A percentile compares a stretch with the other conserved stretches of the same genome.
phyloP scores from a whole-genome alignment of 2,888 invertebrate species.

The Drosophila cyrtoloma region DNA sequence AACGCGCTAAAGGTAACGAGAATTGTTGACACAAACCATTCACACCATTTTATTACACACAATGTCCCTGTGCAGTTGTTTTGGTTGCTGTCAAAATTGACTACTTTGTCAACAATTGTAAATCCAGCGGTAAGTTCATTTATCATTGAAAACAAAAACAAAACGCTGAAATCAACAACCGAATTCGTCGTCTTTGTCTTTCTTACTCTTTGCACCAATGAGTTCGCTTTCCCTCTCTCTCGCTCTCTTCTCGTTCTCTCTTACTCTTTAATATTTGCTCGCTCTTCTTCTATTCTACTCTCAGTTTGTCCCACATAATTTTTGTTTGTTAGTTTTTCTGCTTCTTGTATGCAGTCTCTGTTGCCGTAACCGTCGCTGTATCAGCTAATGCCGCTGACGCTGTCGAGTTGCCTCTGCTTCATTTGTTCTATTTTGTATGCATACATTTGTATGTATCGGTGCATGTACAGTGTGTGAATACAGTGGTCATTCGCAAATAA shows the following conservation, averaged over 20 bases:
- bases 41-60: not conserved
- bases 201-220: conserved; percentile 14
- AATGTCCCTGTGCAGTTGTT: not conserved
- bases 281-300: conserved; percentile 45
- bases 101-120: conserved; percentile 1
- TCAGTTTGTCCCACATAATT: conserved; percentile 76
- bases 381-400: conserved; percentile 30
- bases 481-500: conserved; percentile 3
- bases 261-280: conserved; percentile 14
- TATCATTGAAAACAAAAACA: not conserved
- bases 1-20: not conserved
- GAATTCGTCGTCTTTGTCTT: conserved; percentile 2
- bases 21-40: not conserved
- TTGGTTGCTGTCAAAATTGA: not conserved
- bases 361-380: conserved; percentile 22
- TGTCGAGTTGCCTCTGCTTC: conserved; percentile 33
- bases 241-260: conserved; percentile 21
- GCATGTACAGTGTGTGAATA: not conserved
- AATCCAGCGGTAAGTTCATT: not conserved
- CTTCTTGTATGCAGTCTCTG: conserved; percentile 56
- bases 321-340: conserved; percentile 80
- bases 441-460: not conserved
- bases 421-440: conserved; percentile 57
- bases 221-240: conserved; percentile 13
- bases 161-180: conserved; percentile 1